Conservation (phyloP, 2,888 invertebrate species). For the Cephus pulcher region DNA sequence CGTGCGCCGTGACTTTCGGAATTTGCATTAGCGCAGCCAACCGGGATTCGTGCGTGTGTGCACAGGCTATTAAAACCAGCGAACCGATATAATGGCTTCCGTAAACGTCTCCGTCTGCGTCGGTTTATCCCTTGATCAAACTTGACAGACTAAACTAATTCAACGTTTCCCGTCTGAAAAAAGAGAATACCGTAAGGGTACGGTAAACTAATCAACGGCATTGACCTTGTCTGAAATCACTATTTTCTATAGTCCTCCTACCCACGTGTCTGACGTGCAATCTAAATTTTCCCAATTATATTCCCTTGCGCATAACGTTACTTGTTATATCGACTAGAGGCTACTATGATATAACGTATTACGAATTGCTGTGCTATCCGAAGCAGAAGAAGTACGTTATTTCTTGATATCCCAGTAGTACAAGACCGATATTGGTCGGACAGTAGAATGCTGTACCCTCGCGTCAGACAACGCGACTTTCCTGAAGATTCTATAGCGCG, state of each 20-base stretch:
- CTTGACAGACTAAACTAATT: background rate
- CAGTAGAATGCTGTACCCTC: conserved; percentile 48
- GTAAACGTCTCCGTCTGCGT: conserved; percentile 33
- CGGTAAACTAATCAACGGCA: background rate
- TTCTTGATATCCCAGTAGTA: conserved; percentile 32
- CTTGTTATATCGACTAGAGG: background rate
- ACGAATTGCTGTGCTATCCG: background rate
- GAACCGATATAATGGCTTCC: conserved; percentile 32
- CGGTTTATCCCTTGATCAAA: conserved; percentile 11
- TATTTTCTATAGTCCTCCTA: background rate
- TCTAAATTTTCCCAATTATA: background rate
- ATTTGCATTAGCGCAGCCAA: background rate
- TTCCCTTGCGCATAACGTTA: background rate
- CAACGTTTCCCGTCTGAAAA: background rate
- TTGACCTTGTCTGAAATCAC: background rate
- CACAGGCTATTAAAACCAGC: conserved; percentile 22
- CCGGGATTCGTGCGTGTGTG: background rate
- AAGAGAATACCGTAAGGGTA: no score
- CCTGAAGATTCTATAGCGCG: conserved; percentile 27
- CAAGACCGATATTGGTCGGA: conserved; percentile 49
- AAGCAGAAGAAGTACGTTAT: background rate
- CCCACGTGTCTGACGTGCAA: background rate
- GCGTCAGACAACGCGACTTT: conserved; percentile 50
- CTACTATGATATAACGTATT: background rate
- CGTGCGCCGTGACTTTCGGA: background rate